These are phyloP conservation scores for Chromoteleia sp. DNA, from an alignment of 2,888 invertebrate species.

Conservation along the genomic window DNA sequence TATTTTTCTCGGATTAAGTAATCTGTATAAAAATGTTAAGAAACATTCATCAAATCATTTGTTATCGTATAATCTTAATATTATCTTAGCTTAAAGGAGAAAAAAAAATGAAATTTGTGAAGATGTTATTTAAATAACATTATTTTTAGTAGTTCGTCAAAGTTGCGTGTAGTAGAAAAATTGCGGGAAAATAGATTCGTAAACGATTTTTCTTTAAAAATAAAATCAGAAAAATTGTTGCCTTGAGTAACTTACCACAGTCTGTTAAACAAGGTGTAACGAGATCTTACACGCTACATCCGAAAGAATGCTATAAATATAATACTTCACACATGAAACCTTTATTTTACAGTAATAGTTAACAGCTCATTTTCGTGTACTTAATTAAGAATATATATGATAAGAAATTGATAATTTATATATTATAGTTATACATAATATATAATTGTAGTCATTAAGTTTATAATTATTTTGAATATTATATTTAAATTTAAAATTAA, in stretches of 20 bases:
- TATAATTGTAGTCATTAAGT: background rate
- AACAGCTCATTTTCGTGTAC: background rate
- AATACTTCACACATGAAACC: slow-evolving; percentile 1
- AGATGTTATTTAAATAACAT: background rate
- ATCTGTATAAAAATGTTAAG: no score
- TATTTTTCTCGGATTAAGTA: no score
- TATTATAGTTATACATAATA: no score
- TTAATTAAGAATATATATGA: background rate
- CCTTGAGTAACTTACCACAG: slow-evolving; percentile 8
- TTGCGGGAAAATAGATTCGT: background rate
- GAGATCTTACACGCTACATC: slow-evolving; percentile 33
- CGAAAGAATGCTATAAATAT: slow-evolving; percentile 1
- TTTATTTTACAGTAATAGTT: no score
- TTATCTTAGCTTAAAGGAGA: no score
- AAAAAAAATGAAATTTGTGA: no score
- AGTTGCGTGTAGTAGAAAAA: background rate
- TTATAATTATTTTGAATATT: no score
- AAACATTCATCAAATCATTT: no score
- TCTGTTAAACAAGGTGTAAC: slow-evolving; percentile 53
- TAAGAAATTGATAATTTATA: background rate
- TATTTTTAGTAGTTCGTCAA: background rate
- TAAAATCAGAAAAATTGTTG: slow-evolving; percentile 7
- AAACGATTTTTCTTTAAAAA: slow-evolving; percentile 9
- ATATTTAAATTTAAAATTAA: no score
- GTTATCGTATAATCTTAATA: no score